Conservation (phyloP, 2,888 invertebrate species). For the Ceriagrion tenellum region DNA sequence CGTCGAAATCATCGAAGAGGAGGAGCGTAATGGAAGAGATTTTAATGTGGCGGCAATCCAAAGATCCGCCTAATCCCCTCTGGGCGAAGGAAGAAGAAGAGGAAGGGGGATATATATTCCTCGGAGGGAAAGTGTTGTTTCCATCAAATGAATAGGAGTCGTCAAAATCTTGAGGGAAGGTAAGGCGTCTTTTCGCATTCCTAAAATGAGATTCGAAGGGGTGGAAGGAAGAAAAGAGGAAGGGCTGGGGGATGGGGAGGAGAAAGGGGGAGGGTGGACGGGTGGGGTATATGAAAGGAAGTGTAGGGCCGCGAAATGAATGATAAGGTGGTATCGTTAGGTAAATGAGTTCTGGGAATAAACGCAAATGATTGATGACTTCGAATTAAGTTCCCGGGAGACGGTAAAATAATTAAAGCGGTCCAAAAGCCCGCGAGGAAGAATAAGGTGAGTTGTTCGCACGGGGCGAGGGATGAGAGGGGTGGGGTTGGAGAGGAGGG, state of each 20-base stretch:
- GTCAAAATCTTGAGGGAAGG: constrained; percentile 43
- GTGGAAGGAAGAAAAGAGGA: not conserved
- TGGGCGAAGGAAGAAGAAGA: not conserved
- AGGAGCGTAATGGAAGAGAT: not conserved
- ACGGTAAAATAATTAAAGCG: constrained; percentile 55
- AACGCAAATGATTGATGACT: constrained; percentile 64
- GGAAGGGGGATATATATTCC: not conserved
- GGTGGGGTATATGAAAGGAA: not conserved
- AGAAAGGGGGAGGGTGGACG: not conserved
- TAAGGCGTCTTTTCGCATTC: constrained; percentile 24
- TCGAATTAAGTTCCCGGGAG: constrained; percentile 60
- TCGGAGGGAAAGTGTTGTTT: constrained; percentile 5
- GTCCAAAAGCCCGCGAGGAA: constrained; percentile 43
- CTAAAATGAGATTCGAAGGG: constrained; percentile 19
- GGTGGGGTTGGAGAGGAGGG: not conserved
- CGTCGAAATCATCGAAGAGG: no score
- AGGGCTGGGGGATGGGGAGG: not conserved
- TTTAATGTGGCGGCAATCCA: not conserved
- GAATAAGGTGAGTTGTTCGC: constrained; percentile 26
- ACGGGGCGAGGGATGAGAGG: not conserved
- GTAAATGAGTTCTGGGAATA: constrained; percentile 65
- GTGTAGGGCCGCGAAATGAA: not conserved
- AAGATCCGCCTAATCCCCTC: not conserved
- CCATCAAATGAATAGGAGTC: constrained; percentile 38
- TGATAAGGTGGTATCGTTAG: constrained; percentile 47